These are phyloP conservation scores for Psephotus haematonotus DNA, from an alignment of 2,113 vertebrate genomes.

Conservation along the genomic window DNA sequence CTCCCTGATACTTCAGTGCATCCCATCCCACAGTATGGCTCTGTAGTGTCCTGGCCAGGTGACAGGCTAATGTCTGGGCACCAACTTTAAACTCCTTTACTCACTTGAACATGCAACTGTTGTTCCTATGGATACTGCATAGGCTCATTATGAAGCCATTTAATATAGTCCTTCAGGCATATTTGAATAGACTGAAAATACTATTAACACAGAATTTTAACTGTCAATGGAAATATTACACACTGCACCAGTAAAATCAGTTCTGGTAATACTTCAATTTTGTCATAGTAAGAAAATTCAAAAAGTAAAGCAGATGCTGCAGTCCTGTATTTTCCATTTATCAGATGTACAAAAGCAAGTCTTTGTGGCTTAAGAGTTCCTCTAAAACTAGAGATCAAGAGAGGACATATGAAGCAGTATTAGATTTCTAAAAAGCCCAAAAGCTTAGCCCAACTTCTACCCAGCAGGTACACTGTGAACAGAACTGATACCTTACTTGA, in stretches of 20 bases:
- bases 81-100: background rate
- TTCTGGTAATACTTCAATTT: background rate
- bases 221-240: background rate
- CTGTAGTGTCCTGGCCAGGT: background rate
- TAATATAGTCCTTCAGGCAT: background rate
- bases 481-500: background rate
- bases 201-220: background rate
- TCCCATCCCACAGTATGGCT: accelerated
- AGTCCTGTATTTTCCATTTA: background rate
- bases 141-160: background rate
- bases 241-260: background rate
- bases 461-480: background rate
- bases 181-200: background rate
- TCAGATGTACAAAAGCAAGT: background rate
- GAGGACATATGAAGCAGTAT: background rate
- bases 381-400: background rate
- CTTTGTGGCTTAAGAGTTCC: background rate
- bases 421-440: background rate
- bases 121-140: background rate
- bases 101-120: background rate
- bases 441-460: background rate
- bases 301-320: background rate
- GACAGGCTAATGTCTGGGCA: background rate
- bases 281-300: background rate
- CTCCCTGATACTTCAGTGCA: background rate